A percentile compares a stretch with the other conserved stretches of the same genome.
phyloP scores from a whole-genome alignment of 2,113 vertebrate species.

The Asarcornis scutulata region DNA sequence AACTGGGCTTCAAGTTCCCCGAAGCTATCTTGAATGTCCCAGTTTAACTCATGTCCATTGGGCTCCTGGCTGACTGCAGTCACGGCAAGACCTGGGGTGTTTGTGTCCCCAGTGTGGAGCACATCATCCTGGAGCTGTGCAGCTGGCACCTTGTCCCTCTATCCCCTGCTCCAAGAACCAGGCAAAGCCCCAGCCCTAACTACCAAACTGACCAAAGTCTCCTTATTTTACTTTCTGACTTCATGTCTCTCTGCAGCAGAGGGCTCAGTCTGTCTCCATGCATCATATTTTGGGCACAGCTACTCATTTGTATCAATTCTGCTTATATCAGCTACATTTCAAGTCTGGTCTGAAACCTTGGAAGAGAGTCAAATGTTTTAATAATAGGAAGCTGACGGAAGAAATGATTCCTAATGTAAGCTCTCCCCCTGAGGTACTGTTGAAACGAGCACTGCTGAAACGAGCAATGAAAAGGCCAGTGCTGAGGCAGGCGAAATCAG shows the following conservation, averaged over 20 bases:
- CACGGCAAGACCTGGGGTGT: background rate
- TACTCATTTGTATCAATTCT: background rate
- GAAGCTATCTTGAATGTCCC: background rate
- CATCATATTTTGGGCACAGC: background rate
- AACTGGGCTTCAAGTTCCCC: background rate
- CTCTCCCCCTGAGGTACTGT: background rate
- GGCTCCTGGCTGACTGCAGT: background rate
- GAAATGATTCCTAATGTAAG: background rate
- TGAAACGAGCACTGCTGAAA: background rate
- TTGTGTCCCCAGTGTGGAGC: accelerated
- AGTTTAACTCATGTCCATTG: background rate
- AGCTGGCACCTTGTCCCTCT: background rate
- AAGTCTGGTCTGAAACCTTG: background rate
- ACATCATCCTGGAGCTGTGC: background rate
- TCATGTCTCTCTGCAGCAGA: background rate
- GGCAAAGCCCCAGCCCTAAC: background rate
- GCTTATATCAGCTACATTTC: background rate
- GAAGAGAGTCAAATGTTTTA: background rate
- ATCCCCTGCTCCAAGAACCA: background rate
- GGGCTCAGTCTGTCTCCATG: background rate
- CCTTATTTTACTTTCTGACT: background rate
- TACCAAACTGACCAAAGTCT: background rate
- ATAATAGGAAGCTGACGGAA: background rate
- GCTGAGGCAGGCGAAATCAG: constrained; percentile 3
- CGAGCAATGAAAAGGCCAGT: background rate